Evolutionary conservation across 2,888 invertebrate genomes (phyloP), one percentile per base, ranked within the genome.

Genomic region (Caenorhabditis zanzibari): DNA sequence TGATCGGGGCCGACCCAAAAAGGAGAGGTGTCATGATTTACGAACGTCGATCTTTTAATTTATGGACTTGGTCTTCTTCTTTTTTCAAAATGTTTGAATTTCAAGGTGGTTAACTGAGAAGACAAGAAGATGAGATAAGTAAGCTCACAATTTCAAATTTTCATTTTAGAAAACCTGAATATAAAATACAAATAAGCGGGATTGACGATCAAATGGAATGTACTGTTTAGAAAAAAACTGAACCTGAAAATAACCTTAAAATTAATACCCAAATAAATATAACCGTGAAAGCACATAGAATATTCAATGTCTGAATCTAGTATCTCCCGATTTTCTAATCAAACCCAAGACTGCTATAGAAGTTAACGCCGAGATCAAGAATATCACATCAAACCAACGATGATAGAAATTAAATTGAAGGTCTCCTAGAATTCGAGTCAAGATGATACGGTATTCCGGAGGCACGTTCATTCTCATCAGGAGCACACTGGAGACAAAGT

Each of bases 381-480:
- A 99, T 92, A 99, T 99, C 5, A 99, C 98, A 93, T 99, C 99
- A 93, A 99, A 99, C 99, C 99, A 99, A 82, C 99, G 95, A 93
- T 99, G 99, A 93, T 99, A 99, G 94, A 99, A 99, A 93, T 96
- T 97, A 91, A 99, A 99, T 93, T 99, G 98, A 83, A 99, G 94
- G 92, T 98, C 98, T 0, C 98, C 99, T 22, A 99, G 93, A 0
- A 99, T 98, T 94, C 96, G 95, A 0, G 96, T 96, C 84, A 81
- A 47, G 26, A 75, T 77, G 14, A 47, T 93, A 93, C 94, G 94
- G 93, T 99, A 99, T 93, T 99, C 97, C 0, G 96, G 95, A 0
- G 99, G 99, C 97, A 99, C 97, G 93, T 99, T 99, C 99, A 99
- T 99, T 38, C 99, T 94, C 95, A 99, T 97, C 52, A 99, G 93